A percentile compares a stretch with the other conserved stretches of the same genome.
Evolutionary conservation across 2,113 vertebrate species (phyloP).

Genomic region (Ia io): DNA sequence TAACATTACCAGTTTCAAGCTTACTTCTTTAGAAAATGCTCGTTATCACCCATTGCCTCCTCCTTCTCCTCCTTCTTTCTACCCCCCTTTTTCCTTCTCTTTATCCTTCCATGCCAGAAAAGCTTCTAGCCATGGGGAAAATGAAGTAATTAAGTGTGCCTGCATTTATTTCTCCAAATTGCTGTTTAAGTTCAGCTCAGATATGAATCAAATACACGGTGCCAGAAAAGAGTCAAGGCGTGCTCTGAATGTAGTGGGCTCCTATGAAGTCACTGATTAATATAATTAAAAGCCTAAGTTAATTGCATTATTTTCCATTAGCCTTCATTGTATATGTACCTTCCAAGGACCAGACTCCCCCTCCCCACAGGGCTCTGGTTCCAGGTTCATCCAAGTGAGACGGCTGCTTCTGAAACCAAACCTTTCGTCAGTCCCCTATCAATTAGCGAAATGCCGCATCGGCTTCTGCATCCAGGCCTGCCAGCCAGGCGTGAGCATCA

Average conservation of each 20-base stretch:
- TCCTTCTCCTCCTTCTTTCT: not conserved
- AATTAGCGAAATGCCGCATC: slow-evolving; percentile 88
- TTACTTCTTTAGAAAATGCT: not conserved
- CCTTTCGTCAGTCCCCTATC: slow-evolving; percentile 86
- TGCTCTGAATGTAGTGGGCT: slow-evolving; percentile 67
- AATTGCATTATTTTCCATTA: slow-evolving; percentile 86
- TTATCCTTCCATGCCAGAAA: not conserved
- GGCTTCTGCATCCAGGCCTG: slow-evolving; percentile 79
- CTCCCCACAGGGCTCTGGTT: slow-evolving; percentile 67
- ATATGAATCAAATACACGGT: not conserved
- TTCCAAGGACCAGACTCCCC: slow-evolving; percentile 66
- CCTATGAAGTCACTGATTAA: slow-evolving; percentile 82
- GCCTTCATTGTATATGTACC: slow-evolving; percentile 76
- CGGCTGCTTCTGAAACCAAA: slow-evolving; percentile 79
- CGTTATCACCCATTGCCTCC: not conserved
- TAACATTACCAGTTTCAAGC: not conserved
- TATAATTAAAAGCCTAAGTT: slow-evolving; percentile 86
- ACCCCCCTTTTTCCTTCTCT: not conserved
- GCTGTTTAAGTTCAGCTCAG: not conserved
- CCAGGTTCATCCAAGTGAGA: slow-evolving; percentile 79
- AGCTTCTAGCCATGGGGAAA: not conserved
- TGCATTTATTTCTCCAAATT: not conserved
- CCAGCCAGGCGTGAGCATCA: slow-evolving; percentile 52
- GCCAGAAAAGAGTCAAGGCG: slow-evolving; percentile 43
- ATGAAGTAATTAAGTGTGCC: not conserved